These are phyloP conservation scores for Litoditis marina DNA, from an alignment of 2,888 invertebrate genomes.

Conservation along the genomic window DNA sequence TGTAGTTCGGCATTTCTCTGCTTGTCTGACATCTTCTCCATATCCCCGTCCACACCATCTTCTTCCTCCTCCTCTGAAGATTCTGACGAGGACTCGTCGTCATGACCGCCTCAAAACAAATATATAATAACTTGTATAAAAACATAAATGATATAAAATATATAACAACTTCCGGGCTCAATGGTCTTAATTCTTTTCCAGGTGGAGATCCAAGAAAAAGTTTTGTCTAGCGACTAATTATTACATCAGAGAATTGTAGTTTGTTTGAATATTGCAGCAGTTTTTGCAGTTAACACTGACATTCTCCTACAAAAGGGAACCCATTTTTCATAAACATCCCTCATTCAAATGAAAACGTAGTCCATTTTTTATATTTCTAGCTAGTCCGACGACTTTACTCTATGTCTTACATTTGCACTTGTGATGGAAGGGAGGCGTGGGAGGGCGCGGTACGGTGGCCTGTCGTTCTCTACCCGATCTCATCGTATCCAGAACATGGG, in stretches of 20 bases:
- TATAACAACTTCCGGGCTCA: too few relatives aligned
- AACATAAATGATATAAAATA: not conserved
- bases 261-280: too few relatives aligned
- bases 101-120: slow-evolving; percentile 1
- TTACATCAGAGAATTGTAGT: too few relatives aligned
- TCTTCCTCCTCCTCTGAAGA: slow-evolving; percentile 7
- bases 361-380: too few relatives aligned
- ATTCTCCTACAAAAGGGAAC: too few relatives aligned
- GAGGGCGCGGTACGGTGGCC: not conserved
- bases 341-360: not conserved
- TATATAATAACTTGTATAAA: not conserved
- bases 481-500: slow-evolving; percentile 1
- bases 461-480: slow-evolving; percentile 2
- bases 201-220: too few relatives aligned
- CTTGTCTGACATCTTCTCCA: not conserved
- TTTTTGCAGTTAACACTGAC: too few relatives aligned
- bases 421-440: slow-evolving; percentile 8
- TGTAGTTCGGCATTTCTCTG: slow-evolving; percentile 1
- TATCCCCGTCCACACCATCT: too few relatives aligned
- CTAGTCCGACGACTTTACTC: too few relatives aligned
- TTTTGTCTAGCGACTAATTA: too few relatives aligned
- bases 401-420: slow-evolving; percentile 11
- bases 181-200: too few relatives aligned
- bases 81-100: not conserved
- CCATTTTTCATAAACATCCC: too few relatives aligned